These are phyloP conservation scores for Cichlasoma orientale DNA, from an alignment of 2,797 vertebrate genomes.

Conservation along the genomic window DNA sequence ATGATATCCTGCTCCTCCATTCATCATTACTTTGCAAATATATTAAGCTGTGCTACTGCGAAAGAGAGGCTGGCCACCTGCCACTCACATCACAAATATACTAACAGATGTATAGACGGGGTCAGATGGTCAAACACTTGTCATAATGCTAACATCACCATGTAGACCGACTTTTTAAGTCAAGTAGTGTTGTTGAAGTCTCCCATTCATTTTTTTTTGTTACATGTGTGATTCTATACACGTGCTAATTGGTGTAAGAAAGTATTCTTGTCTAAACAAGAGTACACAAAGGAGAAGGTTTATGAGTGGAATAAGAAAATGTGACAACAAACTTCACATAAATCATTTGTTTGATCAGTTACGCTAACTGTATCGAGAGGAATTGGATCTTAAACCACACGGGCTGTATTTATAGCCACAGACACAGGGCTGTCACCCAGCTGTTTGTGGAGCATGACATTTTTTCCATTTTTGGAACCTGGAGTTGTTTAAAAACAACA, in stretches of 20 bases:
- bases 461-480: rapidly evolving
- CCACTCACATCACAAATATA: slow-evolving; percentile 67
- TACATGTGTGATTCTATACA: neutral
- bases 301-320: neutral
- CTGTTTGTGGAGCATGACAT: neutral
- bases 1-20: slow-evolving; percentile 34
- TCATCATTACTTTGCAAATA: slow-evolving; percentile 47
- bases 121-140: slow-evolving; percentile 74
- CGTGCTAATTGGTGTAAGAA: slow-evolving; percentile 25
- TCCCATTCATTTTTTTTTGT: slow-evolving; percentile 14
- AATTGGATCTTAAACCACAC: neutral
- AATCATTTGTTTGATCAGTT: neutral
- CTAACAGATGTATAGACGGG: slow-evolving; percentile 73
- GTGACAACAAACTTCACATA: neutral
- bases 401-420: neutral
- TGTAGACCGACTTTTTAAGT: slow-evolving; percentile 44
- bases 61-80: slow-evolving; percentile 71
- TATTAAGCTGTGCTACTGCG: slow-evolving; percentile 50
- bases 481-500: neutral
- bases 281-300: neutral
- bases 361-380: neutral
- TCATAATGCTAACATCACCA: slow-evolving; percentile 64
- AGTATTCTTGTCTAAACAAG: neutral
- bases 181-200: slow-evolving; percentile 10
- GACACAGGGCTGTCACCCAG: neutral